phyloP scores from a whole-genome alignment of 2,113 vertebrate species.

The Varanus komodoensis region DNA sequence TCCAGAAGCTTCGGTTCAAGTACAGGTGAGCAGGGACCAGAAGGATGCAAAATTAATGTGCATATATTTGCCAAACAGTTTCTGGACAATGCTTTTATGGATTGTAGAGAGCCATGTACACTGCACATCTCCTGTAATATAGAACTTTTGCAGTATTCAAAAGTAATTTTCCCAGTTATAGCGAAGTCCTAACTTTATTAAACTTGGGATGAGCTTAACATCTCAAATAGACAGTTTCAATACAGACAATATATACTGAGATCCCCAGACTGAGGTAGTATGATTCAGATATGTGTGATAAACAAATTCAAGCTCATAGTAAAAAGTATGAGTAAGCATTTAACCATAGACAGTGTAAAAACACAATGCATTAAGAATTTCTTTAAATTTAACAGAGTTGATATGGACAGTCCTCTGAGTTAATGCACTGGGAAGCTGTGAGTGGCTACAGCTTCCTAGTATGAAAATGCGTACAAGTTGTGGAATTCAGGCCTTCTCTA shows the following conservation, averaged over 20 bases:
- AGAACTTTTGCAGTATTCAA: not conserved
- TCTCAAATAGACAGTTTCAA: not conserved
- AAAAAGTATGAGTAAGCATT: not conserved
- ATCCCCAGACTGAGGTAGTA: not conserved
- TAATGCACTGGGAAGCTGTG: not conserved
- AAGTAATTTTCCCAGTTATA: not conserved
- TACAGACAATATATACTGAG: not conserved
- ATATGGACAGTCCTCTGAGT: not conserved
- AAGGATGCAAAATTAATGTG: not conserved
- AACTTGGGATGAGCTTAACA: not conserved
- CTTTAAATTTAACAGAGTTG: not conserved
- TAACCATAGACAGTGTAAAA: not conserved
- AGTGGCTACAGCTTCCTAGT: not conserved
- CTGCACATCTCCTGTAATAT: not conserved
- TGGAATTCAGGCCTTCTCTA: not conserved
- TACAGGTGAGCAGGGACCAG: constrained; percentile 81
- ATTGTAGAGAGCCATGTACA: not conserved
- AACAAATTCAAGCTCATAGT: not conserved
- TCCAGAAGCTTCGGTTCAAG: constrained; percentile 90
- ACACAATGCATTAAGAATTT: not conserved
- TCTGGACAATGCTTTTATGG: not conserved
- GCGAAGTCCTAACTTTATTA: not conserved
- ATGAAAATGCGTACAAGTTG: too few species aligned
- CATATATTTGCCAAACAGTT: not conserved
- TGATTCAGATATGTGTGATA: not conserved